Evolutionary conservation across 2,888 invertebrate species (phyloP).

Genomic region (Apamea monoglypha): DNA sequence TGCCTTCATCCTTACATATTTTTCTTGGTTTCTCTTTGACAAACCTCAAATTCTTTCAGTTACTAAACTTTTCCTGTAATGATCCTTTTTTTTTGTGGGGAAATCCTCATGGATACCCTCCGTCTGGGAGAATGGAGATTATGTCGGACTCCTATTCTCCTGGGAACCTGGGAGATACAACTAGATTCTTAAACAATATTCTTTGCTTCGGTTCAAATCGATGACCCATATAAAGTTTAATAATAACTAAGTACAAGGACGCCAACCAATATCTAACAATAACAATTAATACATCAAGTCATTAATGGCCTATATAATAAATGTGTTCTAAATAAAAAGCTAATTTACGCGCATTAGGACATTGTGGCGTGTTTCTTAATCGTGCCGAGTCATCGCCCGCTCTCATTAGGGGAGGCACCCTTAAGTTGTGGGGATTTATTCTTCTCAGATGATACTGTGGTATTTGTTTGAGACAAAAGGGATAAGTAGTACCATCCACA

Average conservation of each 20-base stretch:
- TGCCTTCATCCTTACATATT: too few relatives aligned
- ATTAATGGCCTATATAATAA: constrained; percentile 48
- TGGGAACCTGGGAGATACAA: too few relatives aligned
- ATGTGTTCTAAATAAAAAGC: constrained; percentile 53
- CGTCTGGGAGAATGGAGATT: too few relatives aligned
- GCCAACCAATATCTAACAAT: constrained; percentile 12
- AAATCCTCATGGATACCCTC: too few relatives aligned
- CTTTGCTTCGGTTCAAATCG: background rate
- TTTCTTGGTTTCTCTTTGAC: too few relatives aligned
- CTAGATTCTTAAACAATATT: too few relatives aligned
- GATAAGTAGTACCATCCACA: background rate
- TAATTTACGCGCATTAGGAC: constrained; percentile 62
- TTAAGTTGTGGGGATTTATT: constrained; percentile 18
- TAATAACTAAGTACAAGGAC: background rate
- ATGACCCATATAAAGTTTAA: background rate
- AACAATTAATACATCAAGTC: constrained; percentile 35
- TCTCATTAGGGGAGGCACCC: constrained; percentile 49
- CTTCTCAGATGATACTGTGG: constrained; percentile 8
- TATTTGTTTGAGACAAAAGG: background rate
- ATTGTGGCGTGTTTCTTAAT: constrained; percentile 58
- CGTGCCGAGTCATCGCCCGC: constrained; percentile 63
- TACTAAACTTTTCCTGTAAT: background rate
- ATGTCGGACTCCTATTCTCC: too few relatives aligned
- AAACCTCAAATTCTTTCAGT: background rate
- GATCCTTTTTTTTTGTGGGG: too few relatives aligned